phyloP scores from a whole-genome alignment of 2,113 vertebrate genomes.

The Thalassarche chlororhynchos region DNA sequence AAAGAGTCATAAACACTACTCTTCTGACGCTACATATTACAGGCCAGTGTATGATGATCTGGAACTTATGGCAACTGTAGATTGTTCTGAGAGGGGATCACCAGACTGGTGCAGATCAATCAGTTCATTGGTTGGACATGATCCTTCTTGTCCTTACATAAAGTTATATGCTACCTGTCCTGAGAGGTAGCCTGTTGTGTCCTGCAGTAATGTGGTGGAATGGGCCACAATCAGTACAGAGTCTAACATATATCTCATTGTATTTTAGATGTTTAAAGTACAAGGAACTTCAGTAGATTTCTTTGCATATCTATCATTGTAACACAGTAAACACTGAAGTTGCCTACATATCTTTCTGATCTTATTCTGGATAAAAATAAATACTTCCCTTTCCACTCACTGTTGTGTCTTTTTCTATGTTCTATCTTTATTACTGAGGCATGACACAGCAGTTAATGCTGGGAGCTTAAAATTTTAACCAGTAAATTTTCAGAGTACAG shows the following conservation, averaged over 20 bases:
- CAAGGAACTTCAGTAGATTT: not conserved
- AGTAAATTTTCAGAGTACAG: not conserved
- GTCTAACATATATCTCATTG: not conserved
- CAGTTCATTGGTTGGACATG: not conserved
- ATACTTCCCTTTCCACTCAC: not conserved
- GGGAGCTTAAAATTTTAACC: not conserved
- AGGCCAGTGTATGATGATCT: conserved; percentile 64
- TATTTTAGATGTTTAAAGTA: not conserved
- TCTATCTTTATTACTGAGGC: not conserved
- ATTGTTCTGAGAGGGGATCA: not conserved
- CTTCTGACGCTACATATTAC: conserved; percentile 55
- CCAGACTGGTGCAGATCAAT: not conserved
- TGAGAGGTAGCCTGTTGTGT: not conserved
- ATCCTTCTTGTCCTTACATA: not conserved
- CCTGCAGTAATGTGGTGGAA: not conserved
- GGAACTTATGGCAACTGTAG: not conserved
- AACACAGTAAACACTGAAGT: not conserved
- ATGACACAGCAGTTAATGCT: not conserved
- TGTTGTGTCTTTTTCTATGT: not conserved
- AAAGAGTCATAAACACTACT: conserved; percentile 72
- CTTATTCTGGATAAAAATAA: not conserved
- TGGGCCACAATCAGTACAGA: no score
- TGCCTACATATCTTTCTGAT: not conserved
- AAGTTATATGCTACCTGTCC: not conserved
- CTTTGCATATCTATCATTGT: not conserved